Base-by-base conservation (phyloP, 2,888 invertebrate genomes). In the Laothoe populi region DNA sequence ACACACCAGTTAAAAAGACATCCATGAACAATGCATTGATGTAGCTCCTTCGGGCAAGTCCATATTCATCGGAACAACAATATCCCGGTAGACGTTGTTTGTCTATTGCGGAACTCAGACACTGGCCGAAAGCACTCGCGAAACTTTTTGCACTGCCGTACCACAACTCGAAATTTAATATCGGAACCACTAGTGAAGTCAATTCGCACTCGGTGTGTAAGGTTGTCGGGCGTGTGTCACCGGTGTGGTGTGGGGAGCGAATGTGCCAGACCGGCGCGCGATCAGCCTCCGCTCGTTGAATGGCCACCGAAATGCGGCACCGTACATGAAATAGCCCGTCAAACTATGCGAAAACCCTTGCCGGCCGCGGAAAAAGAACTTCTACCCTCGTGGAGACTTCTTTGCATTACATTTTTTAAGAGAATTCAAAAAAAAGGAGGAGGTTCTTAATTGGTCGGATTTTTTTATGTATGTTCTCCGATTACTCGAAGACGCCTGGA, bases 1-100 rank as follows among this genome's bases (percentile, higher is more conserved):
- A 92, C 92, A 86, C 89, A 92, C 92, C 92, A 83, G 86, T 92
- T 91, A 92, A 91, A 88, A 90, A 87, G 88, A 92, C 91, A 92
- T 92, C 92, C 92, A 92, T 92, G 92, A 92, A 92, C 90, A 92
- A 89, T 81, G 88, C 92, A 92, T 90, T 92, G 92, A 92, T 83
- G 86, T 87, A 75, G 86, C 80, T 91, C 88, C 90, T 86, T 83
- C 77, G 79, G 84, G 84, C 88, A 92, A 92, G 92, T 91, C 88
- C 92, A 92, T 92, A 87, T 91, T 91, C 88, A 87, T 88, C 70
- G 82, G 85, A 78, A 84, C 84, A 82, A 81, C 71, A 77, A 71
- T 74, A 78, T 84, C 79, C 83, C 79, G 79, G 81, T 76, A 74
- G 71, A 71, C 71, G 65, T 72, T 71, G 70, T 71, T 71, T 74